A percentile compares a stretch with the other conserved stretches of the same genome.
phyloP scores from a whole-genome alignment of 64 coral and sea anemone genomes.

The Orbicella faveolata region DNA sequence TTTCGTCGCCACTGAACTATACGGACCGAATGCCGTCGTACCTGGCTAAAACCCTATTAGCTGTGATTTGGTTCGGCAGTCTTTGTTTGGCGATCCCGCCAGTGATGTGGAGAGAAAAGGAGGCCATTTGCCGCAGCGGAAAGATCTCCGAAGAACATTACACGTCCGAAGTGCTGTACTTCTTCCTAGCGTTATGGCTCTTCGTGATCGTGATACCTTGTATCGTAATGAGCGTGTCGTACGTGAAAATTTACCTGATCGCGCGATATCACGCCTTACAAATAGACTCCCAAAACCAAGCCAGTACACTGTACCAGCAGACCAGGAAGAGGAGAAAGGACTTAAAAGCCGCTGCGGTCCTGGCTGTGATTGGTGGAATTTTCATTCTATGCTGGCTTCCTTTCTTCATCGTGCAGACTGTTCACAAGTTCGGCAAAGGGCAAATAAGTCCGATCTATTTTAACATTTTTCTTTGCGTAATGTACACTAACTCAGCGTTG shows the following conservation, averaged over 20 bases:
- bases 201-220: slow-evolving; percentile 90
- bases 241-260: slow-evolving; percentile 86
- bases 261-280: slow-evolving; percentile 68
- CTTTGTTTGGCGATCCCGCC: slow-evolving; percentile 78
- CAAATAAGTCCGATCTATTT: slow-evolving; percentile 85
- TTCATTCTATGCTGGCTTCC: slow-evolving; percentile 95
- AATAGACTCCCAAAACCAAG: slow-evolving; percentile 40
- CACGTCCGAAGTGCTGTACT: slow-evolving; percentile 86
- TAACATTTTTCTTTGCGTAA: slow-evolving; percentile 84
- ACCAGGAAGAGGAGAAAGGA: slow-evolving; percentile 65
- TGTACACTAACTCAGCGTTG: slow-evolving; percentile 94
- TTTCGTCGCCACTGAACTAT: slow-evolving; percentile 85
- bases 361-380: slow-evolving; percentile 93
- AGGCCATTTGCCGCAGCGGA: slow-evolving; percentile 80
- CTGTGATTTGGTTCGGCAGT: slow-evolving; percentile 75
- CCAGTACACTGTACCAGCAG: slow-evolving; percentile 35
- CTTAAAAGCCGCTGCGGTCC: slow-evolving; percentile 79
- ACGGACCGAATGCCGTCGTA: slow-evolving; percentile 79
- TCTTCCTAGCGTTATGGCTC: slow-evolving; percentile 84
- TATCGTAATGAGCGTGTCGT: slow-evolving; percentile 77
- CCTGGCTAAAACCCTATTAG: slow-evolving; percentile 81
- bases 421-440: slow-evolving; percentile 85
- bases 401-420: slow-evolving; percentile 89
- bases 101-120: slow-evolving; percentile 78
- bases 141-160: slow-evolving; percentile 83